These are phyloP conservation scores for Halcyon badia DNA, from an alignment of 2,797 vertebrate genomes.

Conservation along the genomic window DNA sequence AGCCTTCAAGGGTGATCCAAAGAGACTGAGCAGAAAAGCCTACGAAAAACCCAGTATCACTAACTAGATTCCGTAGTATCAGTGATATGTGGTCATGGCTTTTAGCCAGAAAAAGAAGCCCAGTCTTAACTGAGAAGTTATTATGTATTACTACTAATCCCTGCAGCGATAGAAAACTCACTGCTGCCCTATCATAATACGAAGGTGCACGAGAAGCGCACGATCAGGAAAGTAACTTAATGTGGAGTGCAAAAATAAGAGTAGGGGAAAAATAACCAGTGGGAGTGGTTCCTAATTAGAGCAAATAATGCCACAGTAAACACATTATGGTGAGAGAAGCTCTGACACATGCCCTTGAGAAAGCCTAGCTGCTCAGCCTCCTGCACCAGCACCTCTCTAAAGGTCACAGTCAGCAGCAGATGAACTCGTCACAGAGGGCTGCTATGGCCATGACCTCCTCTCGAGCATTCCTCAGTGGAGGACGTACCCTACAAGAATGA, in stretches of 20 bases:
- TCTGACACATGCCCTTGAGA: not conserved
- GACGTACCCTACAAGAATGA: not conserved
- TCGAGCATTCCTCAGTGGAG: not conserved
- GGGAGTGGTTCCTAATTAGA: conserved; percentile 18
- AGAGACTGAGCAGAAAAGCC: not conserved
- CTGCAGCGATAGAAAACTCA: not conserved
- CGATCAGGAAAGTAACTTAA: not conserved
- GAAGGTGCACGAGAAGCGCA: not conserved
- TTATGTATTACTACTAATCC: not conserved
- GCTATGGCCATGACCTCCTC: not conserved
- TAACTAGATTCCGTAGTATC: not conserved
- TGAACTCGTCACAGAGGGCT: not conserved
- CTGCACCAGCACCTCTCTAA: not conserved
- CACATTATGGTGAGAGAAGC: not conserved
- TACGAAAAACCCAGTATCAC: not conserved
- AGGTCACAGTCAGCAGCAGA: not conserved
- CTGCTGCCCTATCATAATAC: not conserved
- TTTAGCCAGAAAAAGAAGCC: not conserved
- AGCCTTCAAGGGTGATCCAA: not conserved
- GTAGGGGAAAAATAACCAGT: not conserved
- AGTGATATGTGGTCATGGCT: not conserved
- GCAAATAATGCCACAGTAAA: not conserved
- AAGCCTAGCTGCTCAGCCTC: not conserved
- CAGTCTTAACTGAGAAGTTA: not conserved
- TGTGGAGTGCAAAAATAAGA: not conserved